phyloP scores from a whole-genome alignment of 2,888 invertebrate species.

The Agrilus cyanescens region DNA sequence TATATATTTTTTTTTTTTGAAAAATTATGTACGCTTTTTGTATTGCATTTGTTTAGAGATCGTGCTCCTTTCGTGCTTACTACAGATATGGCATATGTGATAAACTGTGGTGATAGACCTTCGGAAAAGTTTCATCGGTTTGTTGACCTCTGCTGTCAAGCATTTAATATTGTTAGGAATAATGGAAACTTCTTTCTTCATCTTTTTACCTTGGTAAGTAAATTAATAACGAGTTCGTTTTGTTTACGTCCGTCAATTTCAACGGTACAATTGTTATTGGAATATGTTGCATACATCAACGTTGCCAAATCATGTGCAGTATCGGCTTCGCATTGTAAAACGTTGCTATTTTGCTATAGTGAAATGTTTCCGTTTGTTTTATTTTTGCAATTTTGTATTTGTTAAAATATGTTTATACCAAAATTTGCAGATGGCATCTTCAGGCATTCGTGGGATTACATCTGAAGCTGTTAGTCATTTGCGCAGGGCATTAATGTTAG shows the following conservation, averaged over 20 bases:
- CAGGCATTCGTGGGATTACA: constrained; percentile 85
- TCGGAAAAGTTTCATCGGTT: constrained; percentile 92
- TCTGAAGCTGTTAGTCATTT: constrained; percentile 87
- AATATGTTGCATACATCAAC: too few relatives aligned
- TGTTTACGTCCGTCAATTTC: too few relatives aligned
- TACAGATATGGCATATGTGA: constrained; percentile 99
- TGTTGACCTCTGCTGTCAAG: constrained; percentile 95
- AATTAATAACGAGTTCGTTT: background rate
- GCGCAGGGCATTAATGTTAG: constrained; percentile 77
- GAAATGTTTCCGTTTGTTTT: background rate
- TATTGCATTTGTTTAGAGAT: constrained; percentile 50
- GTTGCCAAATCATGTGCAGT: too few relatives aligned
- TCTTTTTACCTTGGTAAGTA: constrained; percentile 74
- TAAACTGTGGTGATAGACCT: constrained; percentile 90
- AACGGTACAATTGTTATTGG: too few relatives aligned
- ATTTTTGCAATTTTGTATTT: background rate
- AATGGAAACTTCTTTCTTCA: constrained; percentile 85
- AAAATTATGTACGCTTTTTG: background rate
- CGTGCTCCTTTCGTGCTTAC: constrained; percentile 96
- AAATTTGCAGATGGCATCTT: constrained; percentile 67
- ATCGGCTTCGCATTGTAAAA: too few relatives aligned
- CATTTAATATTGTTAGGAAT: constrained; percentile 88
- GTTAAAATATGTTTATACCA: background rate
- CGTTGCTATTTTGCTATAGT: too few relatives aligned
- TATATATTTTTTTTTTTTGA: background rate